phyloP scores from a whole-genome alignment of 2,797 vertebrate species.

The Poliocrania exsul region DNA sequence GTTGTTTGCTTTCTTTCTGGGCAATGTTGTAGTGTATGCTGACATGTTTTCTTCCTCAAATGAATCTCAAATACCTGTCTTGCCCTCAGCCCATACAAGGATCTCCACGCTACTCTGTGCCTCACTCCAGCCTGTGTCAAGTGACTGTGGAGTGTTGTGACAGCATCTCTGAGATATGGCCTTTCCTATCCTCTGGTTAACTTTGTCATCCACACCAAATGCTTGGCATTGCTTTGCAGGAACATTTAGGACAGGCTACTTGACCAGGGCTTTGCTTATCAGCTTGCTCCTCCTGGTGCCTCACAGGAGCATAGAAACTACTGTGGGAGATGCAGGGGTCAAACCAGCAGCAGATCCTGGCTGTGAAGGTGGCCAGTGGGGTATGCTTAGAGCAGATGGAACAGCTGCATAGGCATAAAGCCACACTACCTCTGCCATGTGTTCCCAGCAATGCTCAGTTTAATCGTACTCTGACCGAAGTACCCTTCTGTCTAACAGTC shows the following conservation, averaged over 20 bases:
- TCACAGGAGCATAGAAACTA: not conserved
- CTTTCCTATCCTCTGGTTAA: not conserved
- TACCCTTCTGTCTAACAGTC: not conserved
- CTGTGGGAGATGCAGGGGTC: not conserved
- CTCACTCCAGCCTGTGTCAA: not conserved
- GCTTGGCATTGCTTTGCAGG: not conserved
- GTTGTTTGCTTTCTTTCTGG: not conserved
- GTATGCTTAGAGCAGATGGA: not conserved
- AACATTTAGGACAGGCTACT: not conserved
- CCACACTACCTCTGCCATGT: rapidly evolving
- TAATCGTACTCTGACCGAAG: not conserved
- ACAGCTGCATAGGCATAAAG: not conserved
- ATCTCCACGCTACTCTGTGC: not conserved
- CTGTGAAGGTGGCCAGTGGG: not conserved
- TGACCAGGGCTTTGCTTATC: not conserved
- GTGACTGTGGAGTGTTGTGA: not conserved
- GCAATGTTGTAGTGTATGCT: not conserved
- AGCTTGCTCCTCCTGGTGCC: not conserved
- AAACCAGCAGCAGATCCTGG: not conserved
- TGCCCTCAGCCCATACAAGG: not conserved
- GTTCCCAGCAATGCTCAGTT: not conserved
- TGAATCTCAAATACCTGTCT: not conserved
- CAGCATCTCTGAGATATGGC: not conserved
- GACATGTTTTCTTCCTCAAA: not conserved
- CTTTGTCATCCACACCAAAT: not conserved